Evolutionary conservation across 2,888 invertebrate species (phyloP).

Genomic region (Ochlodes sylvanus): DNA sequence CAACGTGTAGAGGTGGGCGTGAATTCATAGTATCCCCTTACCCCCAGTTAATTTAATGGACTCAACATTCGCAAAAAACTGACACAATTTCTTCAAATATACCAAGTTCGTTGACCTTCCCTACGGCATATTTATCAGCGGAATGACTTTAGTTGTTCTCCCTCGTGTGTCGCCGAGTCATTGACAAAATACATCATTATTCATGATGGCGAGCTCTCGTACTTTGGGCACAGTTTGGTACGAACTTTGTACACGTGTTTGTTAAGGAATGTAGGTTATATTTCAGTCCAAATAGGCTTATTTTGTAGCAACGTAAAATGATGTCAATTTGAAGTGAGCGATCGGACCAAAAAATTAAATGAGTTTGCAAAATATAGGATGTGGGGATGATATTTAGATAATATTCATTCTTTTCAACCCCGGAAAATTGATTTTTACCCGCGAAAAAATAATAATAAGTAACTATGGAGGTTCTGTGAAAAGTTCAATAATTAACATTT

Average conservation of each 20-base stretch:
- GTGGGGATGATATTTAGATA: too few species aligned
- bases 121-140: background rate
- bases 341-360: too few species aligned
- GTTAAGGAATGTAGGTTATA: background rate
- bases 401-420: too few species aligned
- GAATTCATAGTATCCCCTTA: too few species aligned
- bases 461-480: too few species aligned
- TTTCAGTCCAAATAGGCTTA: background rate
- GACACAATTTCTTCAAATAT: background rate
- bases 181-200: slow-evolving; percentile 1
- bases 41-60: too few species aligned
- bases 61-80: background rate
- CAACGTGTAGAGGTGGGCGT: too few species aligned
- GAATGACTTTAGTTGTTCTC: slow-evolving; percentile 1
- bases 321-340: background rate
- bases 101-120: background rate
- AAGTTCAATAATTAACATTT: too few species aligned
- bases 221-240: slow-evolving; percentile 7
- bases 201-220: background rate
- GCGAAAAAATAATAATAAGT: too few species aligned
- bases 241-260: background rate
- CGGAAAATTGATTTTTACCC: too few species aligned
- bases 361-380: too few species aligned
- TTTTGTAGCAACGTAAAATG: background rate
- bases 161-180: background rate